phyloP scores from a whole-genome alignment of 2,797 vertebrate species.

The Pristis pectinata region DNA sequence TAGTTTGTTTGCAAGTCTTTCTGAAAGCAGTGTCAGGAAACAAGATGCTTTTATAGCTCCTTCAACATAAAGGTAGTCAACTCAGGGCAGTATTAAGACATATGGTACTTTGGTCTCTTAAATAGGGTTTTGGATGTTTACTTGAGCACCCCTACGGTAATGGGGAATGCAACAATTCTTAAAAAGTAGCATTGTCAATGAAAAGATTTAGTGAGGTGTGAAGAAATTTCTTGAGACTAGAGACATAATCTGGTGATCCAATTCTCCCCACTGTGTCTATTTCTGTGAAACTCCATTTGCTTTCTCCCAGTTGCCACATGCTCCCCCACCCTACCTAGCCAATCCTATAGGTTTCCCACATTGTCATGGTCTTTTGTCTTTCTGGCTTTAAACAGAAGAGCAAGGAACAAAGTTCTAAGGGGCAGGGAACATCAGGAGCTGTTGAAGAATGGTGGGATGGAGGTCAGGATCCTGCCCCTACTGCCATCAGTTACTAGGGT shows the following conservation, averaged over 20 bases:
- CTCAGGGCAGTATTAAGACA: conserved; percentile 37
- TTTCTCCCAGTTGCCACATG: conserved; percentile 54
- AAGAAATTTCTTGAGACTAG: conserved; percentile 74
- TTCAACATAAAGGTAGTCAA: conserved; percentile 32
- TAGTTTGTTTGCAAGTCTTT: conserved; percentile 16
- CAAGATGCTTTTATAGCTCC: conserved; percentile 29
- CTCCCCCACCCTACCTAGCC: conserved; percentile 67
- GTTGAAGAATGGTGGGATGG: conserved; percentile 66
- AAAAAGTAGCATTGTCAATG: conserved; percentile 69
- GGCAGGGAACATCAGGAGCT: conserved; percentile 69
- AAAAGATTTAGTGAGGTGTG: conserved; percentile 76
- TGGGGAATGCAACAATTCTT: conserved; percentile 76
- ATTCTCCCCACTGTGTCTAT: conserved; percentile 70
- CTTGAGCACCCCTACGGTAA: conserved; percentile 68
- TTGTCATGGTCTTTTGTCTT: conserved; percentile 67
- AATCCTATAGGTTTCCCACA: conserved; percentile 70
- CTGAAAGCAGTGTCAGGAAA: conserved; percentile 34
- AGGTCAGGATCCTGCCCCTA: conserved; percentile 69
- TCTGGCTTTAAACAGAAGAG: conserved; percentile 74
- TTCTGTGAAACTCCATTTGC: conserved; percentile 68
- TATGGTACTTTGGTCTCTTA: conserved; percentile 46
- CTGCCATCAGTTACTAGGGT: conserved; percentile 72
- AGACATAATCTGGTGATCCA: conserved; percentile 73
- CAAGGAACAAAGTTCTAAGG: conserved; percentile 68
- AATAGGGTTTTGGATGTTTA: conserved; percentile 56